A percentile compares a stretch with the other conserved stretches of the same genome.
These are phyloP conservation scores for Gonatopus flavifemur DNA, from an alignment of 1,140 invertebrate genomes.

Conservation along the genomic window DNA sequence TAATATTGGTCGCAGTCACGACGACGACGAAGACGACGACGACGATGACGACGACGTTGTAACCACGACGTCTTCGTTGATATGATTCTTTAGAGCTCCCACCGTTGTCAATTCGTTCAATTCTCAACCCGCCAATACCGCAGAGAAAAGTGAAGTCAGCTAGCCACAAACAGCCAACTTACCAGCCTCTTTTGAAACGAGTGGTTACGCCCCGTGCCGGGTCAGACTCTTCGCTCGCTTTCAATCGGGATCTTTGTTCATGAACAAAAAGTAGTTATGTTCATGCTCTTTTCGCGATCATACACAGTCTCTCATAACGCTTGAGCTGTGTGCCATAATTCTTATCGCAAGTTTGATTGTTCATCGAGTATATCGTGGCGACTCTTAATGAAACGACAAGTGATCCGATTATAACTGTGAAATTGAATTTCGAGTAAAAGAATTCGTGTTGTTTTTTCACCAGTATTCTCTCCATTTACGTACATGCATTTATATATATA, in stretches of 20 bases:
- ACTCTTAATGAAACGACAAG: too few species aligned
- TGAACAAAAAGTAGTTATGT: slow-evolving; percentile 37
- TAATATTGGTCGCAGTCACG: too few species aligned
- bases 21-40: too few species aligned
- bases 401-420: too few species aligned
- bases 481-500: too few species aligned
- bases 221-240: slow-evolving; percentile 28
- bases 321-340: too few species aligned
- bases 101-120: slow-evolving; percentile 2
- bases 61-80: slow-evolving; percentile 11
- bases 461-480: too few species aligned
- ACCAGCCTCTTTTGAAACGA: slow-evolving; percentile 27
- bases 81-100: slow-evolving; percentile 4
- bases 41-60: slow-evolving; percentile 9
- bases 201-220: slow-evolving; percentile 36
- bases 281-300: slow-evolving; percentile 25
- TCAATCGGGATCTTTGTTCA: background rate
- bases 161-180: too few species aligned
- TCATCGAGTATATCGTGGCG: too few species aligned
- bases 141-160: slow-evolving; percentile 29
- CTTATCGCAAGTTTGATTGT: too few species aligned
- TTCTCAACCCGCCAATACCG: slow-evolving; percentile 30
- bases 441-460: too few species aligned
- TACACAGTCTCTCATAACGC: background rate
- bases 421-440: too few species aligned